phyloP scores from a whole-genome alignment of 2,888 invertebrate genomes.

The Nomada hirtipes region DNA sequence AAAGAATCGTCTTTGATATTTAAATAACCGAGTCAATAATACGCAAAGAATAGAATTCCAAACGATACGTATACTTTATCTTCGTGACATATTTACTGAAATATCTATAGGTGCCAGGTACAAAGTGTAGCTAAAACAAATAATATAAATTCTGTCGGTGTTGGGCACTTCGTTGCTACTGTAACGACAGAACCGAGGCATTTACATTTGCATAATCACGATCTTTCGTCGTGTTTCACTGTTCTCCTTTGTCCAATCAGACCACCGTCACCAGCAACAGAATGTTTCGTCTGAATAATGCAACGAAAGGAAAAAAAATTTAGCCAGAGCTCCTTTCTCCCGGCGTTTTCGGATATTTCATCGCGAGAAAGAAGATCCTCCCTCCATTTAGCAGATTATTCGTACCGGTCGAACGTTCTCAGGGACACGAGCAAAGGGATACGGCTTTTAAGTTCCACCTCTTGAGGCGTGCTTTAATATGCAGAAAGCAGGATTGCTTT shows the following conservation, averaged over 20 bases:
- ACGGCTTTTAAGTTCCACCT: slow-evolving; percentile 11
- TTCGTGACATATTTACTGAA: neutral
- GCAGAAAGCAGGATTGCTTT: slow-evolving; percentile 18
- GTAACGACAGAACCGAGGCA: slow-evolving; percentile 42
- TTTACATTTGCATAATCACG: slow-evolving; percentile 62
- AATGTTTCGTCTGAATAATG: slow-evolving; percentile 53
- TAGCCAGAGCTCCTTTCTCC: neutral
- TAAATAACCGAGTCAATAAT: too few species aligned
- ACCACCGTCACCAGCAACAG: slow-evolving; percentile 17
- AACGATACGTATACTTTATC: too few species aligned
- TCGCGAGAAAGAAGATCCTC: neutral
- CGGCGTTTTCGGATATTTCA: slow-evolving; percentile 20
- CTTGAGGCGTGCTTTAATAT: slow-evolving; percentile 9
- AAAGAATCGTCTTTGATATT: too few species aligned
- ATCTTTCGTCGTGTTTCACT: slow-evolving; percentile 24
- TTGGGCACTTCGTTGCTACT: slow-evolving; percentile 40
- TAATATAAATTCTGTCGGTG: slow-evolving; percentile 44
- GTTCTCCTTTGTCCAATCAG: slow-evolving; percentile 50
- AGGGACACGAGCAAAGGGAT: neutral
- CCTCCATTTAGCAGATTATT: slow-evolving; percentile 25
- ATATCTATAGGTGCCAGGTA: neutral
- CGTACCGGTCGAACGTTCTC: neutral
- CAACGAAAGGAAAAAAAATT: slow-evolving; percentile 33
- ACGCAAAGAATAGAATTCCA: too few species aligned
- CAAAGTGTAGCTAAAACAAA: slow-evolving; percentile 43